Percentiles rank a stretch among this genome's conserved stretches.
These are phyloP conservation scores for Gymnocheta viridis DNA, from an alignment of 2,888 invertebrate species.

Conservation along the genomic window DNA sequence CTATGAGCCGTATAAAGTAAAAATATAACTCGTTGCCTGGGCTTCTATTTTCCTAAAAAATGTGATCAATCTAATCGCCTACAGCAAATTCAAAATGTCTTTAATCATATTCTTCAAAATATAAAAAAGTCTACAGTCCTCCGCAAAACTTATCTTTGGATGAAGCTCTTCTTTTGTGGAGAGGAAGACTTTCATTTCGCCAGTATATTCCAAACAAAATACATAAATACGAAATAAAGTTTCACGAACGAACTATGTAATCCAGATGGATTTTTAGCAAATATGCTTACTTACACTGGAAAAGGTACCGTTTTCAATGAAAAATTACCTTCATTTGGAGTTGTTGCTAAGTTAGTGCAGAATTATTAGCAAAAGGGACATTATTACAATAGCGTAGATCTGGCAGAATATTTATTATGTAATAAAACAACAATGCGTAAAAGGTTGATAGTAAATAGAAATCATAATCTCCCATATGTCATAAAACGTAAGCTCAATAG, in stretches of 20 bases:
- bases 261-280: slow-evolving; percentile 10
- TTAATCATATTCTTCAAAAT: slow-evolving; percentile 28
- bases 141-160: slow-evolving; percentile 20
- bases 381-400: slow-evolving; percentile 17
- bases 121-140: slow-evolving; percentile 18
- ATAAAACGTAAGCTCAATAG: not conserved
- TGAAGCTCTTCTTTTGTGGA: slow-evolving; percentile 26
- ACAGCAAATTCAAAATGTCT: slow-evolving; percentile 33
- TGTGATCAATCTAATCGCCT: slow-evolving; percentile 17
- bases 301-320: slow-evolving; percentile 6
- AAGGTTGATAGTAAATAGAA: slow-evolving; percentile 22
- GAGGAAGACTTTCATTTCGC: slow-evolving; percentile 28
- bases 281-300: slow-evolving; percentile 15
- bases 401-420: slow-evolving; percentile 16
- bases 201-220: slow-evolving; percentile 14
- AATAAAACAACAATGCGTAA: slow-evolving; percentile 15
- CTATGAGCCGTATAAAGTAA: slow-evolving; percentile 15
- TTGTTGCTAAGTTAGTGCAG: slow-evolving; percentile 25
- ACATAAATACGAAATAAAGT: slow-evolving; percentile 18
- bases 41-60: slow-evolving; percentile 15
- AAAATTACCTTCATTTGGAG: slow-evolving; percentile 29
- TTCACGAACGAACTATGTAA: slow-evolving; percentile 16
- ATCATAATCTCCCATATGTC: slow-evolving; percentile 13
- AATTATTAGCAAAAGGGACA: slow-evolving; percentile 19
- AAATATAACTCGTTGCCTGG: slow-evolving; percentile 2